Conservation (phyloP, 1,140 invertebrate genomes). For the Cyrtorhinus lividipennis region DNA sequence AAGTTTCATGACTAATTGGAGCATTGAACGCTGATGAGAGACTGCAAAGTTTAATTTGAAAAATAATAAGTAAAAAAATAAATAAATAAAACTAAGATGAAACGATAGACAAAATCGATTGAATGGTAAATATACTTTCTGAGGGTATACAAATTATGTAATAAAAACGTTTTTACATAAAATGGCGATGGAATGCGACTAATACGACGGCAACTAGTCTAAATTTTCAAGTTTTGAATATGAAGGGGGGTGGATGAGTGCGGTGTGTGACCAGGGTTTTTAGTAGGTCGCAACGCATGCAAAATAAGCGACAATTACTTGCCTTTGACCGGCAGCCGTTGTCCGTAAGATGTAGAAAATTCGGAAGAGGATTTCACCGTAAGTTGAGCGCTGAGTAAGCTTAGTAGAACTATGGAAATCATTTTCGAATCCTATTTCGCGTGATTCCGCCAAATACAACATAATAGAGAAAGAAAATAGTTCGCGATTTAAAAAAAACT, state of each 20-base stretch:
- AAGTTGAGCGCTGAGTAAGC: no score
- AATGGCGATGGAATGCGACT: constrained; percentile 3
- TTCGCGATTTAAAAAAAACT: no score
- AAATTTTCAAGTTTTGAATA: not conserved
- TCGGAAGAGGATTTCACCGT: no score
- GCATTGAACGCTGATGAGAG: not conserved
- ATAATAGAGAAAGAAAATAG: no score
- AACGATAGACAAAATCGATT: not conserved
- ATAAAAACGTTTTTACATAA: not conserved
- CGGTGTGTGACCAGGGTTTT: not conserved
- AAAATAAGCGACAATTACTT: constrained; percentile 20
- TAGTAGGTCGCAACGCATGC: constrained; percentile 17
- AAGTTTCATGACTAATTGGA: no score
- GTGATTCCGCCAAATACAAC: no score
- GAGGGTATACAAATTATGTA: not conserved
- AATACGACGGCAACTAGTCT: not conserved
- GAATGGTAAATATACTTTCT: not conserved
- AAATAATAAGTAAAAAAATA: no score
- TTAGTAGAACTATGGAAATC: no score
- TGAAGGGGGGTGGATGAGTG: constrained; percentile 6
- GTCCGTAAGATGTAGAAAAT: constrained; percentile 1
- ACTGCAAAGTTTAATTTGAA: no score
- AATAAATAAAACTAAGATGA: no score
- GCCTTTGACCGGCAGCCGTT: constrained; percentile 12
- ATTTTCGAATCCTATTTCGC: no score